These are phyloP conservation scores for Baronia brevicornis DNA, from an alignment of 2,888 invertebrate genomes.

Conservation along the genomic window DNA sequence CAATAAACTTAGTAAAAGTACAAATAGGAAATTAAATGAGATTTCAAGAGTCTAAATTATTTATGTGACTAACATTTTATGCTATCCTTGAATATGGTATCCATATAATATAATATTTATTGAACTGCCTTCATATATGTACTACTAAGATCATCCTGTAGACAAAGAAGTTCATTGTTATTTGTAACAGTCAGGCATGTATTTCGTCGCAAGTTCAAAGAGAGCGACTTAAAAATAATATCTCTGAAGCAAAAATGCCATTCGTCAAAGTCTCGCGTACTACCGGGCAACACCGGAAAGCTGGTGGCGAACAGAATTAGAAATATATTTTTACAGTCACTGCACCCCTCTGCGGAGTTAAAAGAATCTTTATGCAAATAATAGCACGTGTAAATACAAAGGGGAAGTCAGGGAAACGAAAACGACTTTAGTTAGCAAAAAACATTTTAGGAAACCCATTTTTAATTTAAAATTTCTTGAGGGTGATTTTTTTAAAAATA, in stretches of 20 bases:
- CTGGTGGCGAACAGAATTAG: conserved; percentile 63
- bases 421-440: conserved; percentile 16
- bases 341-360: conserved; percentile 42
- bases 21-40: too few relatives aligned
- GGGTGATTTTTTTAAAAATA: conserved; percentile 17
- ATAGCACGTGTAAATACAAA: conserved; percentile 68
- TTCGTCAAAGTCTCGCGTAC: conserved; percentile 57
- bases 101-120: too few relatives aligned
- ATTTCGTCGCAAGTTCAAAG: conserved; percentile 24
- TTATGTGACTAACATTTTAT: too few relatives aligned
- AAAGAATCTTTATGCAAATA: conserved; percentile 73
- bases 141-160: too few relatives aligned
- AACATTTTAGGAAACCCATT: conserved; percentile 12
- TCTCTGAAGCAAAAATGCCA: conserved; percentile 53
- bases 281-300: conserved; percentile 56
- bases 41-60: too few relatives aligned
- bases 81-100: too few relatives aligned
- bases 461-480: conserved; percentile 9
- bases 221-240: conserved; percentile 44
- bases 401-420: conserved; percentile 42
- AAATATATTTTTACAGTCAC: conserved; percentile 69
- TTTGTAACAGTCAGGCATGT: too few relatives aligned
- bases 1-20: too few relatives aligned
- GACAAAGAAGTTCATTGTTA: too few relatives aligned
- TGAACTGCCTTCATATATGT: too few relatives aligned